These are phyloP conservation scores for Lepilemur ruficaudatus DNA, from an alignment of 2,797 vertebrate genomes.

Conservation along the genomic window DNA sequence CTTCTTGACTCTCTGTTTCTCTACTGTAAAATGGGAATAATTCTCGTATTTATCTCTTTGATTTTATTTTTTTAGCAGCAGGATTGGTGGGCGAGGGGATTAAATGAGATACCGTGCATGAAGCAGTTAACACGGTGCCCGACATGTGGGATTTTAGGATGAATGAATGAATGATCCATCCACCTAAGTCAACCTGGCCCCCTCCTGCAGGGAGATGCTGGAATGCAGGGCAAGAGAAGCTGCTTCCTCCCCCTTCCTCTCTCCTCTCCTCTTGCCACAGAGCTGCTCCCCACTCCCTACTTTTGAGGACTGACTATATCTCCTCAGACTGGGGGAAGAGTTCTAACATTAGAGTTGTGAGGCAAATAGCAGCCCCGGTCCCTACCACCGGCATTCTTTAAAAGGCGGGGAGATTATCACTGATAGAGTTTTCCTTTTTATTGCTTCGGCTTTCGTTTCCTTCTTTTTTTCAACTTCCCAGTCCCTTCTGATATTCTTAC, in stretches of 20 bases:
- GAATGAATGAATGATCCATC: background rate
- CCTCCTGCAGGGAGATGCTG: background rate
- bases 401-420: background rate
- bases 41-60: background rate
- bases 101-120: background rate
- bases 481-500: conserved; percentile 40
- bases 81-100: background rate
- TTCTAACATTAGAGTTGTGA: background rate
- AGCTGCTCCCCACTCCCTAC: background rate
- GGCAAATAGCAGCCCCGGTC: background rate
- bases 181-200: background rate
- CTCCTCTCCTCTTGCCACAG: background rate
- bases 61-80: background rate
- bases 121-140: background rate
- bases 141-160: background rate
- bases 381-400: background rate
- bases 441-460: background rate
- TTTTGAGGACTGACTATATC: background rate
- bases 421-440: background rate
- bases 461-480: background rate
- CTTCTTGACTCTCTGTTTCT: background rate
- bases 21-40: background rate
- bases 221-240: background rate
- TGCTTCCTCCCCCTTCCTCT: background rate
- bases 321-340: background rate